Evolutionary conservation across 2,888 invertebrate species (phyloP), one percentile per base, ranked within the genome.

Genomic region (Pristionchus mayeri): DNA sequence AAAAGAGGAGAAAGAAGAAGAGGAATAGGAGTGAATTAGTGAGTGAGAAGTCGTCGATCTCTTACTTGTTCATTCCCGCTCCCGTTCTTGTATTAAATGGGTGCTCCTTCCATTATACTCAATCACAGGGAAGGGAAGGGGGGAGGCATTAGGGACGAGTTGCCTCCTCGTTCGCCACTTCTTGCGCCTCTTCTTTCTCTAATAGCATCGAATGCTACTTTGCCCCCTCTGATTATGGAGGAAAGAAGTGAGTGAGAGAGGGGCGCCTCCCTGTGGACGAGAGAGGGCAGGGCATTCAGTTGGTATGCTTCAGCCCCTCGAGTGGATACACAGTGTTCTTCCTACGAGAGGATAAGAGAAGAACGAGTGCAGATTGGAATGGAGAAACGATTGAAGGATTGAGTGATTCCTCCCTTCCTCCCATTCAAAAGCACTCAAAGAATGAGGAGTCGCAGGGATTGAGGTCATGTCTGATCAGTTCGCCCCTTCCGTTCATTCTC

Each of bases 171-270:
- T 24, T 27, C 30, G 34, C 67, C 67, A 37, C 37, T 37, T 67
- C 67, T 60, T 60, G 24, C 30, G 3, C 37, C 37, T 37, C 67
- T 67, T n/a, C 34, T 40, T 67, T 37, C 40, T 67, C 67, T 67
- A 67, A 67, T 67, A 67, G 67, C 67, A 67, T 67, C 37, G 1
- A 67, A 67, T 67, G 67, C 67, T 67, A 67, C 67, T 67, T 30
- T 40, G n/a, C n/a, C 67, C 67, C 67, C 67, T 67, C 67, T 67
- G 67, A 67, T 67, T 67, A 67, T 67, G 21, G 67, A 40, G 67
- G 67, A 11, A 67, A 67, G 67, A 67, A 67, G 67, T 16, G n/a
- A 44, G 44, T 9, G 30, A 34, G 30, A 21, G 21, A 67, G 37
- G 40, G 67, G 37, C 37, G 40, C 37, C 67, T 37, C 60, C 2